phyloP scores from a whole-genome alignment of 2,797 vertebrate species.

The Helarctos malayanus region DNA sequence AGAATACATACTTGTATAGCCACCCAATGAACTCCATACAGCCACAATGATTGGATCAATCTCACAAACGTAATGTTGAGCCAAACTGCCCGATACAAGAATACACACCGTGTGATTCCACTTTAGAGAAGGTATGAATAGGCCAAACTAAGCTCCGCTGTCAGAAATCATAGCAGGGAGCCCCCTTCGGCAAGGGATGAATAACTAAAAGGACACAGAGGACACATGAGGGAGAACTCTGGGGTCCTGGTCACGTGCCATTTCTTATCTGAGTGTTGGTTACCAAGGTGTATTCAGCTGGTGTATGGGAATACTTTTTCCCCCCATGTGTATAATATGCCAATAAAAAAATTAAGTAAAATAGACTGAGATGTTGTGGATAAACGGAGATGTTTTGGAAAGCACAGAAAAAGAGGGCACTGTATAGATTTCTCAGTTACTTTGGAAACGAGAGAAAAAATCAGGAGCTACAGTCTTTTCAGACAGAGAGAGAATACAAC shows the following conservation, averaged over 20 bases:
- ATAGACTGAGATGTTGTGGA: neutral
- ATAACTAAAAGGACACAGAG: fast-evolving
- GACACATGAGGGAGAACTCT: neutral
- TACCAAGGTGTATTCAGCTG: neutral
- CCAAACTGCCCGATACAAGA: neutral
- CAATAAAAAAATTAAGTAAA: constrained; percentile 4
- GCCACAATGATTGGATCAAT: fast-evolving
- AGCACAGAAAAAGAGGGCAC: neutral
- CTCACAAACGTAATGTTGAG: neutral
- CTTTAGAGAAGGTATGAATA: neutral
- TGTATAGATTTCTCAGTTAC: neutral
- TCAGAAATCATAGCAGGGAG: neutral
- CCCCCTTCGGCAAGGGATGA: neutral
- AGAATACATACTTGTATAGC: fast-evolving
- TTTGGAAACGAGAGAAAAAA: neutral
- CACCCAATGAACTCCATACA: neutral
- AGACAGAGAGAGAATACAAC: neutral
- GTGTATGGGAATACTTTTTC: neutral
- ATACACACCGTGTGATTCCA: fast-evolving
- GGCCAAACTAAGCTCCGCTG: neutral
- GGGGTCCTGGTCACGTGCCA: neutral
- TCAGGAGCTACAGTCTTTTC: neutral
- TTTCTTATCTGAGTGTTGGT: neutral
- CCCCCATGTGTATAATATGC: neutral
- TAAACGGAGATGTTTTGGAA: neutral